Evolutionary conservation across 2,113 vertebrate species (phyloP).

Genomic region (Phoxinus phoxinus): DNA sequence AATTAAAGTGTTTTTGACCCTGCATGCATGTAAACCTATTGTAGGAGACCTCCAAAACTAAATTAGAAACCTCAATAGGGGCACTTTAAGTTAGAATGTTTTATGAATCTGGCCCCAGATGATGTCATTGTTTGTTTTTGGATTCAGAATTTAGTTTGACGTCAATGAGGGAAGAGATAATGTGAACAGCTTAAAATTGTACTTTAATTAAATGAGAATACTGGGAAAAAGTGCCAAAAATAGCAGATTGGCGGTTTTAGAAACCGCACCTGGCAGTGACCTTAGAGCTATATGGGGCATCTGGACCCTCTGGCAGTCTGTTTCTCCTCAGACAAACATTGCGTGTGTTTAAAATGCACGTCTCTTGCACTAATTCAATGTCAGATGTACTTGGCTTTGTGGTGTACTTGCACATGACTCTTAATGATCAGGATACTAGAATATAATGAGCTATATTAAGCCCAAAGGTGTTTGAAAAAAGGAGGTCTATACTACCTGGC

Average conservation of each 20-base stretch:
- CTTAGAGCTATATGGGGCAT: constrained; percentile 45
- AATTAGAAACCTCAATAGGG: too few species aligned
- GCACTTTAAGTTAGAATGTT: too few species aligned
- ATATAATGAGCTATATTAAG: constrained; percentile 5
- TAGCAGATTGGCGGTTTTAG: constrained; percentile 39
- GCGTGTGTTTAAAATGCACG: background rate
- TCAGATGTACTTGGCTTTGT: constrained; percentile 30
- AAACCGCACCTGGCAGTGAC: constrained; percentile 20
- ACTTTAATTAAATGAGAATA: constrained; percentile 47
- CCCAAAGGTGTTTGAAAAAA: background rate
- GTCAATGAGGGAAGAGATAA: background rate
- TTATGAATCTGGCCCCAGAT: background rate
- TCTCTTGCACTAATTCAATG: constrained; percentile 5
- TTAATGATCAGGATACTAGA: background rate
- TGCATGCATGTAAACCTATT: too few species aligned
- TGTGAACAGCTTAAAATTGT: constrained; percentile 21
- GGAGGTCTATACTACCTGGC: background rate
- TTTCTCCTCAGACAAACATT: constrained; percentile 43
- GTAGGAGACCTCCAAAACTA: too few species aligned
- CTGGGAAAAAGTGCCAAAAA: background rate
- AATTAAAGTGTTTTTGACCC: too few species aligned
- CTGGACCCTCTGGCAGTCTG: constrained; percentile 40
- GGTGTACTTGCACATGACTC: background rate
- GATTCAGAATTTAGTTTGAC: background rate
- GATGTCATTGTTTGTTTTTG: background rate